Evolutionary conservation across 2,797 vertebrate species (phyloP), one percentile per base, ranked within the genome.

Genomic region (Cygnus olor): DNA sequence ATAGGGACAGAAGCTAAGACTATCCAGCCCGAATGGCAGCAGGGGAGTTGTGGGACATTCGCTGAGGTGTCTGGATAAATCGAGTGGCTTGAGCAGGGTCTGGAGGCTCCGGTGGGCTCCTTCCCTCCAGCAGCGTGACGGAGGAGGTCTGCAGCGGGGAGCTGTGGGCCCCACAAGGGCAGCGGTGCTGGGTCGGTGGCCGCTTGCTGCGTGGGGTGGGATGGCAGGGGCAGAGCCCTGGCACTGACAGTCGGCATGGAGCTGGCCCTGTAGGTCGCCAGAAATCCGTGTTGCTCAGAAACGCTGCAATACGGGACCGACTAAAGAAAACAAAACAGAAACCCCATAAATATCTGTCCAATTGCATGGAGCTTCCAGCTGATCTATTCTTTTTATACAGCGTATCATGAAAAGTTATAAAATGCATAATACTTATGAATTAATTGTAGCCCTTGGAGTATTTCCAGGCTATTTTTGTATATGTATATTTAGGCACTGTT

Each of bases 371-470:
- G 74, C 80, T 94, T 95, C 88, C 95, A 63, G 58, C 93, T 89
- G 66, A 84, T 96, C 90, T 85, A 1, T 78, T 87, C 51, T 97
- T 91, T 95, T 95, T 90, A 45, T 83, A 86, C 91, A 95, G 54
- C 14, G 11, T 72, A 71, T 63, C 90, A 51, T 28, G 44, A 66
- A 11, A 74, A 95, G 89, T 89, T 97, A 42, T 70, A 88, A 96
- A 93, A 84, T 88, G 57, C 40, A 15, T 89, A 60, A 79, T 96
- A 90, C 95, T 96, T 96, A 94, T 61, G 94, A 95, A 88, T 91
- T 97, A 94, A 93, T 95, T 96, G 80, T 63, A 92, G 95, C 87
- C 76, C 79, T 94, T 92, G 88, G 91, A 96, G 69, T 19, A 44
- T 89, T 93, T 94, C 94, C 95, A 94, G 85, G 77, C 70, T 90